These are phyloP conservation scores for Astatoreochromis straeleni DNA, from an alignment of 2,113 vertebrate genomes.

Conservation along the genomic window DNA sequence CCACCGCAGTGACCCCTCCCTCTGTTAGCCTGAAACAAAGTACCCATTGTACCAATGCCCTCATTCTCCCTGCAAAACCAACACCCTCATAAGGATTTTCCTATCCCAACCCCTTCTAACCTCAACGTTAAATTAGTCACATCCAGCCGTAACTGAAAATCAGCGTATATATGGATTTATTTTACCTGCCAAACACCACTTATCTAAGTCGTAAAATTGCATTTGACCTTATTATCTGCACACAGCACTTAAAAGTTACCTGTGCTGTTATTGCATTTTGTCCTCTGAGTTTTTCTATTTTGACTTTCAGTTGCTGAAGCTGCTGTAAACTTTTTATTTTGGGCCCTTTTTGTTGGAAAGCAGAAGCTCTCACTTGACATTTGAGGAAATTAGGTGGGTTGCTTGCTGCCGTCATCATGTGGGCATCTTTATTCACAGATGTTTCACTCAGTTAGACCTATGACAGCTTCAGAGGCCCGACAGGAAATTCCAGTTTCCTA, in stretches of 20 bases:
- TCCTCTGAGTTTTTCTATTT: constrained; percentile 41
- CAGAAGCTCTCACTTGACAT: neutral
- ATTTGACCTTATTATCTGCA: constrained; percentile 32
- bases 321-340: neutral
- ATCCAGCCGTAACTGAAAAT: neutral
- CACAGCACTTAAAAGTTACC: constrained; percentile 19
- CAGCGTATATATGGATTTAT: neutral
- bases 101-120: neutral
- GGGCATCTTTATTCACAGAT: neutral
- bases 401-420: neutral
- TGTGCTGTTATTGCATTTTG: neutral
- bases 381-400: neutral
- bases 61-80: constrained; percentile 51
- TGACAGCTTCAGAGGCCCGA: neutral
- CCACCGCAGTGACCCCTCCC: constrained; percentile 14
- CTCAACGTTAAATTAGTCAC: neutral
- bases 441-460: neutral
- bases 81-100: constrained; percentile 44
- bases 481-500: constrained; percentile 39
- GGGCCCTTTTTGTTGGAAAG: neutral
- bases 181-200: constrained; percentile 13
- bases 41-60: constrained; percentile 61
- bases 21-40: constrained; percentile 51
- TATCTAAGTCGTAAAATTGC: constrained; percentile 34
- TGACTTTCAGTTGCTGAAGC: neutral